Conservation (phyloP, 2,888 invertebrate genomes). For the Oxystoma pomonae region DNA sequence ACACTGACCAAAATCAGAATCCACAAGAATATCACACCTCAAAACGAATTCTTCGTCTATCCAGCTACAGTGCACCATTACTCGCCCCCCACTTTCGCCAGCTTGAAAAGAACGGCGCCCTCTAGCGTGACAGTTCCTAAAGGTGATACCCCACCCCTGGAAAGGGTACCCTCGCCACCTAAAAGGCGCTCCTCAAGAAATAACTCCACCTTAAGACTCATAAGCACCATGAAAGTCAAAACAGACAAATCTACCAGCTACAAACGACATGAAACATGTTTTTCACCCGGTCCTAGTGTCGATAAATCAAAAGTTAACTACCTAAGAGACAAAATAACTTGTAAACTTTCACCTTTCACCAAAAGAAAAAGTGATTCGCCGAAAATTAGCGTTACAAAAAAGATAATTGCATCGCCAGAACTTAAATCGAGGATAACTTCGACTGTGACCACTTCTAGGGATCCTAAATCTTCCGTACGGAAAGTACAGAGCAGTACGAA, state of each 20-base stretch:
- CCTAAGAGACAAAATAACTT: conserved; percentile 59
- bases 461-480: conserved; percentile 44
- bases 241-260: conserved; percentile 37
- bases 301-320: conserved; percentile 56
- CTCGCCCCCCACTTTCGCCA: conserved; percentile 53
- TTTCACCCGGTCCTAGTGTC: conserved; percentile 41
- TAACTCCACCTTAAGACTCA: conserved; percentile 63
- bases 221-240: conserved; percentile 52
- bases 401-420: conserved; percentile 38
- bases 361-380: conserved; percentile 35
- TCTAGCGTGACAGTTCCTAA: conserved; percentile 49
- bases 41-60: conserved; percentile 59
- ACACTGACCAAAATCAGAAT: conserved; percentile 77
- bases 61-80: conserved; percentile 50
- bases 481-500: conserved; percentile 45
- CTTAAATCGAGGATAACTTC: conserved; percentile 44
- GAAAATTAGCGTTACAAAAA: conserved; percentile 37
- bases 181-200: conserved; percentile 71
- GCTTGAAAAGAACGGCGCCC: conserved; percentile 58
- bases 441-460: conserved; percentile 42
- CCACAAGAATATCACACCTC: conserved; percentile 51
- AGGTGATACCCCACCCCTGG: conserved; percentile 36
- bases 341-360: conserved; percentile 50
- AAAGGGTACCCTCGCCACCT: conserved; percentile 58
- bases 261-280: conserved; percentile 52